Evolutionary conservation across 2,113 vertebrate species (phyloP).

Genomic region (Grantiella picta): DNA sequence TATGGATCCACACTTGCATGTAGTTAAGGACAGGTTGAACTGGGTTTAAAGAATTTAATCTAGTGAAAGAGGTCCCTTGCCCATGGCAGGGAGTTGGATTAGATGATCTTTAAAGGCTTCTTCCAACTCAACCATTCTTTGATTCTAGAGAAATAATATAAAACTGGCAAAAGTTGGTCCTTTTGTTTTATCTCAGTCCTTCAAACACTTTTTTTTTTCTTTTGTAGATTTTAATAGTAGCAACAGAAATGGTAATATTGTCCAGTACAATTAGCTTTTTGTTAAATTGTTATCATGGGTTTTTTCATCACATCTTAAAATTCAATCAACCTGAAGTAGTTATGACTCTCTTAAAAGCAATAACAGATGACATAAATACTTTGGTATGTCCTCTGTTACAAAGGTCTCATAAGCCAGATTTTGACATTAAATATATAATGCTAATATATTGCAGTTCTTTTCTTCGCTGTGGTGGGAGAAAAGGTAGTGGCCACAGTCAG

Average conservation of each 20-base stretch:
- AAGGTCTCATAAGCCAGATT: not conserved
- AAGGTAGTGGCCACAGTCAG: not conserved
- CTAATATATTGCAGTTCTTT: not conserved
- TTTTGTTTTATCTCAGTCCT: not conserved
- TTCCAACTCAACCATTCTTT: not conserved
- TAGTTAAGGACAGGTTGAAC: not conserved
- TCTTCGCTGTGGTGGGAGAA: not conserved
- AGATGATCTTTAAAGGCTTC: not conserved
- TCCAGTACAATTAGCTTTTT: not conserved
- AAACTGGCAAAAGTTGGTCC: not conserved
- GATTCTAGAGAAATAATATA: not conserved
- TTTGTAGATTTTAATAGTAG: not conserved
- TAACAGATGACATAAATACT: not conserved
- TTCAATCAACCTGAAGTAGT: not conserved
- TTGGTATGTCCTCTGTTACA: not conserved
- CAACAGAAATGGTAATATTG: not conserved
- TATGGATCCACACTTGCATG: not conserved
- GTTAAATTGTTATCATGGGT: rapidly evolving
- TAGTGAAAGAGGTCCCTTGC: not conserved
- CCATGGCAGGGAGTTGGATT: not conserved
- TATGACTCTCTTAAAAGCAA: not conserved
- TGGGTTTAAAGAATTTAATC: not conserved
- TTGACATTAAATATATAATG: not conserved
- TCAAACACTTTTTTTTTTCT: not conserved
- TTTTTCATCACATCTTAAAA: not conserved